Percentiles rank a stretch among this genome's conserved stretches.
Evolutionary conservation across 2,888 invertebrate species (phyloP).

Genomic region (Cotesia congregata): DNA sequence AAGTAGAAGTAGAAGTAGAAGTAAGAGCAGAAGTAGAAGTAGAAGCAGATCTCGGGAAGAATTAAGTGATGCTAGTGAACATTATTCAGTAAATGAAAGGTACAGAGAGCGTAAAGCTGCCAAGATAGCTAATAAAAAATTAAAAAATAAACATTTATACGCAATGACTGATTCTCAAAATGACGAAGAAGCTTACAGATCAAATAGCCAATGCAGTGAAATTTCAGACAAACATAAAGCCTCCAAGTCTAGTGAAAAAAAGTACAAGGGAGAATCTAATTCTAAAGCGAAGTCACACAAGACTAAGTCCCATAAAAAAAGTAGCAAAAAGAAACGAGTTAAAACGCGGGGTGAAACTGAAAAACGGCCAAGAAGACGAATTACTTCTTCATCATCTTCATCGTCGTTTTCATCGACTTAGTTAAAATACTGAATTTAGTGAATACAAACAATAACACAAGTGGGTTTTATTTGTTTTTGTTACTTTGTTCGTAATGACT

Average conservation of each 20-base stretch:
- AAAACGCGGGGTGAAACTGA: constrained; percentile 19
- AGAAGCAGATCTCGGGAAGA: constrained; percentile 31
- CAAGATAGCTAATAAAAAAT: constrained; percentile 13
- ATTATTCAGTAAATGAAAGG: background rate
- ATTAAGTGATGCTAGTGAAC: background rate
- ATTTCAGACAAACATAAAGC: constrained; percentile 10
- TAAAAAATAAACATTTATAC: constrained; percentile 27
- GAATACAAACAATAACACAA: background rate
- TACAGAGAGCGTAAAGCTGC: constrained; percentile 1
- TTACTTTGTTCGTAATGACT: background rate
- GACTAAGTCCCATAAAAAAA: constrained; percentile 19
- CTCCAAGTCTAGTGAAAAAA: constrained; percentile 27
- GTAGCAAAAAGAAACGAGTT: constrained; percentile 28
- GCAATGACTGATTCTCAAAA: constrained; percentile 25
- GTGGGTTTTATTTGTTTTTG: background rate
- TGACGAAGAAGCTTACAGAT: constrained; percentile 23
- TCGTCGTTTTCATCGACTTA: constrained; percentile 12
- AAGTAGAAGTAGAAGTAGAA: constrained; percentile 34
- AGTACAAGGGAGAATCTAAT: background rate
- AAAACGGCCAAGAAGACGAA: constrained; percentile 16
- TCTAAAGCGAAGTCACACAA: constrained; percentile 11
- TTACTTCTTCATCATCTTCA: constrained; percentile 26
- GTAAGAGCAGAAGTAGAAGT: constrained; percentile 41
- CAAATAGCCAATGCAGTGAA: constrained; percentile 31
- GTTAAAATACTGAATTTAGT: background rate